Base-by-base conservation (phyloP, 1,140 invertebrate species). In the Drosophila punjabiensis region DNA sequence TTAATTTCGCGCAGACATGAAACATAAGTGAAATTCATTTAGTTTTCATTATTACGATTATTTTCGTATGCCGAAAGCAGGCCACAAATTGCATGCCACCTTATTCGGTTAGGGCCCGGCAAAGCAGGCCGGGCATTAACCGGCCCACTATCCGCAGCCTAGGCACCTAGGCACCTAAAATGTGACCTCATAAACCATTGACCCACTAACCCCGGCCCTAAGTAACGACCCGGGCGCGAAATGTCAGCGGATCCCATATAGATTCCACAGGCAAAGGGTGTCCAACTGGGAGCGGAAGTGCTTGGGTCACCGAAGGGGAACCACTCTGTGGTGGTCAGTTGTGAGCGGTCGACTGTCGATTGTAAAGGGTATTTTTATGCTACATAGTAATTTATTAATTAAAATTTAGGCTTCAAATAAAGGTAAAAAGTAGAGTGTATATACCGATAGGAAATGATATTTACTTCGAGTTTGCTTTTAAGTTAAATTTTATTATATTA, bases 21-120 rank as follows among this genome's bases (percentile, higher is more conserved):
- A 79, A 89, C 82, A 86, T 89, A 90, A 91, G 87, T 91, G 77
- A 90, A 81, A 82, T 90, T 82, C 76, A 90, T 89, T 90, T 90
- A 90, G 64, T 90, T 90, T 89, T 85, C 84, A 88, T 89, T 91
- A 82, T 89, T 79, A 56, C 61, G 69, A 68, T 69, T 66, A 77
- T 66, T 82, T 68, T 58, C 48, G 65, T 59, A 56, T 64, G 65
- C 76, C 63, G 82, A 66, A 73, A 79, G 61, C 81, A 81, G 79
- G 70, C 79, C 84, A 76, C 39, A 68, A 88, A 71, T 90, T 52
- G 82, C 86, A 89, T 85, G 81, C 69, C 78, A 68, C 85, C 81
- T 80, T 71, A 88, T 87, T 86, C 78, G 77, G 53, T 77, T 85
- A 71, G 68, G 71, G 41, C 48, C 55, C 73, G 56, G 70, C 47